Percentiles rank a stretch among this genome's conserved stretches.
Evolutionary conservation across 2,113 vertebrate species (phyloP).

Genomic region (Ardeotis arabs): DNA sequence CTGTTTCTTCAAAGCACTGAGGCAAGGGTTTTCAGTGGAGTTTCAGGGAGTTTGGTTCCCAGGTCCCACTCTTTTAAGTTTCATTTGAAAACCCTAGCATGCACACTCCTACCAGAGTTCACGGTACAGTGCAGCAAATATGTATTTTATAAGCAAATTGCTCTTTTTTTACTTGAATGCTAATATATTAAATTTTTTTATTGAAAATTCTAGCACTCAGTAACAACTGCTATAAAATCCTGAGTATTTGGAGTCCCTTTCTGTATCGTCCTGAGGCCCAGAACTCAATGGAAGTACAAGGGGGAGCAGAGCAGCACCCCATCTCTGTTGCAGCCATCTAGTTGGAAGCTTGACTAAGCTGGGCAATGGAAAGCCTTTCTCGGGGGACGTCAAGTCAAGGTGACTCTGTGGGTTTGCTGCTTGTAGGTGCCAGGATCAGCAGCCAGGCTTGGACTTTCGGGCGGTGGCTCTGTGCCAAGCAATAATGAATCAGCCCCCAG

Average conservation of each 20-base stretch:
- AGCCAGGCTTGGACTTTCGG: neutral
- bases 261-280: neutral
- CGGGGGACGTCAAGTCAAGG: neutral
- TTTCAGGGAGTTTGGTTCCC: neutral
- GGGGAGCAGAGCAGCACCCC: neutral
- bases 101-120: neutral
- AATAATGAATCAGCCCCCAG: neutral
- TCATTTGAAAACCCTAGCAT: neutral
- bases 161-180: slow-evolving; percentile 22
- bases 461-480: neutral
- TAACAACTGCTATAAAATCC: slow-evolving; percentile 20
- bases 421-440: neutral
- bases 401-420: neutral
- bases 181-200: slow-evolving; percentile 34
- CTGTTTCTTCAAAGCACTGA: slow-evolving; percentile 25
- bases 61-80: slow-evolving; percentile 1
- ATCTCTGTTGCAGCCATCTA: neutral
- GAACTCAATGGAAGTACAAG: neutral
- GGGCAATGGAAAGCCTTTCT: neutral
- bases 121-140: neutral
- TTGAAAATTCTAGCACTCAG: slow-evolving; percentile 14
- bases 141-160: slow-evolving; percentile 41
- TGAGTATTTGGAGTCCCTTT: neutral
- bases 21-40: neutral
- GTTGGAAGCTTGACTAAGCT: neutral